A percentile compares a stretch with the other conserved stretches of the same genome.
phyloP scores from a whole-genome alignment of 2,888 invertebrate species.

The Noctua janthina region DNA sequence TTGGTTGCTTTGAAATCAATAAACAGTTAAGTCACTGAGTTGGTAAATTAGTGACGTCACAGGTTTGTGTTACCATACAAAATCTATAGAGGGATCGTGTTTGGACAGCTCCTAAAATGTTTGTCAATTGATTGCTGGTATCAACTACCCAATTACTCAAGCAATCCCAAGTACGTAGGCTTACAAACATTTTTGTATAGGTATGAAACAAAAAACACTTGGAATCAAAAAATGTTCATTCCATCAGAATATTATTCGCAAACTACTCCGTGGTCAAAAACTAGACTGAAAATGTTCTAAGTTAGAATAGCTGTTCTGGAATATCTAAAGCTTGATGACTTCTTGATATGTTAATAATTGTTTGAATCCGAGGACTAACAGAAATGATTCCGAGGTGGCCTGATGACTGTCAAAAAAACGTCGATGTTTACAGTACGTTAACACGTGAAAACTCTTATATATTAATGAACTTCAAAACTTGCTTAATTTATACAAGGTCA shows the following conservation, averaged over 20 bases:
- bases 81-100: background rate
- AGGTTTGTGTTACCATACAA: background rate
- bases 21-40: background rate
- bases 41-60: background rate
- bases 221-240: background rate
- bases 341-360: background rate
- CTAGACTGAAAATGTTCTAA: slow-evolving; percentile 3
- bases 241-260: background rate
- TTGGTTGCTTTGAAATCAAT: background rate
- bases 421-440: background rate
- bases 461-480: background rate
- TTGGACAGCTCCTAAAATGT: background rate
- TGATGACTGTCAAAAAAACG: background rate
- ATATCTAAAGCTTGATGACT: background rate
- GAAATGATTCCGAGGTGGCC: background rate
- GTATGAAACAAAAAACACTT: background rate
- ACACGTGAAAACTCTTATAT: background rate
- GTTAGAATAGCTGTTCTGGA: background rate
- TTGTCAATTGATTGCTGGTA: background rate
- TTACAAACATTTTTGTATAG: background rate
- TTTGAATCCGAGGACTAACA: no score
- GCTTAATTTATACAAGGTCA: background rate
- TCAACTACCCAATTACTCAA: background rate
- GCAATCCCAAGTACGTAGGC: no score
- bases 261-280: background rate